phyloP scores from a whole-genome alignment of 1,140 invertebrate genomes.

The Heliconius melpomene region DNA sequence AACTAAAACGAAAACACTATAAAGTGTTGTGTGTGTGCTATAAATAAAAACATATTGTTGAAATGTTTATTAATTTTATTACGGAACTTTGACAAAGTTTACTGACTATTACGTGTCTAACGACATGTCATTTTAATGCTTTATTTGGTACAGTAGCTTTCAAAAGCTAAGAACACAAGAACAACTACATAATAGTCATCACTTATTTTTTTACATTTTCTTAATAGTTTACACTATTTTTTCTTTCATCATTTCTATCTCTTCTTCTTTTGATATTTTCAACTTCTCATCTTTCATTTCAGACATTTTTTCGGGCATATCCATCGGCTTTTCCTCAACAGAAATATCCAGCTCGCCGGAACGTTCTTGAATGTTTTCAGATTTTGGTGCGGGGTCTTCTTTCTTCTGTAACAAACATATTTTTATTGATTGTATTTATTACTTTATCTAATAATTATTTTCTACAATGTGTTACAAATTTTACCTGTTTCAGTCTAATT shows the following conservation, averaged over 20 bases:
- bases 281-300: slow-evolving; percentile 34
- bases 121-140: slow-evolving; percentile 1
- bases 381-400: slow-evolving; percentile 38
- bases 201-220: slow-evolving; percentile 4
- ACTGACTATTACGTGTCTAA: slow-evolving; percentile 19
- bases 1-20: neutral
- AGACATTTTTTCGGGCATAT: slow-evolving; percentile 47
- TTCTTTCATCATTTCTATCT: slow-evolving; percentile 26
- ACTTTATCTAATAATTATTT: neutral
- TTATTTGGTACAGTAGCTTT: slow-evolving; percentile 31
- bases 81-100: slow-evolving; percentile 15
- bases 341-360: slow-evolving; percentile 43
- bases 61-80: slow-evolving; percentile 15
- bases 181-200: slow-evolving; percentile 17
- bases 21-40: too few relatives aligned
- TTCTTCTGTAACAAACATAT: slow-evolving; percentile 46
- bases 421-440: neutral
- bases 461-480: neutral
- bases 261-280: slow-evolving; percentile 24
- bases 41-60: neutral
- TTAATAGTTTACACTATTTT: slow-evolving; percentile 15
- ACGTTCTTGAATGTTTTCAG: slow-evolving; percentile 46
- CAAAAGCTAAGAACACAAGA: slow-evolving; percentile 10
- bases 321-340: slow-evolving; percentile 53
- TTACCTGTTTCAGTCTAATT: neutral